Evolutionary conservation across 2,797 vertebrate genomes (phyloP).

Genomic region (Ataeniobius toweri): DNA sequence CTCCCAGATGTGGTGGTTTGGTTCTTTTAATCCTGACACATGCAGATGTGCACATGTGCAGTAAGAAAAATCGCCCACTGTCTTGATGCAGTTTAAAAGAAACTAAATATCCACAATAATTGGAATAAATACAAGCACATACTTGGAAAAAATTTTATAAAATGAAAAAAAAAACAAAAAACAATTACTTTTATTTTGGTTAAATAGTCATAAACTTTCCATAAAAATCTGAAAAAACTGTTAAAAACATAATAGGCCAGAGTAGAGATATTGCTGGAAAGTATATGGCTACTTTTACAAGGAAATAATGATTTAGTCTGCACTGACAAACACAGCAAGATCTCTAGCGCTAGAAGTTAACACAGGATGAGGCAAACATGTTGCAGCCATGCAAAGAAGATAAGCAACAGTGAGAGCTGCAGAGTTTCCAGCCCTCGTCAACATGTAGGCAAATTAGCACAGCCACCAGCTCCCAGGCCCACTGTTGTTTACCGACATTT

Average conservation of each 20-base stretch:
- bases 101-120: slow-evolving; percentile 48
- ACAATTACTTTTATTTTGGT: slow-evolving; percentile 42
- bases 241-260: slow-evolving; percentile 19
- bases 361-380: slow-evolving; percentile 60
- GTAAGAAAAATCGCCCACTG: slow-evolving; percentile 61
- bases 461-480: slow-evolving; percentile 51
- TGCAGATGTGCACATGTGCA: neutral
- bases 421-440: slow-evolving; percentile 47
- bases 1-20: neutral
- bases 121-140: slow-evolving; percentile 57
- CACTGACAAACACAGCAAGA: slow-evolving; percentile 40
- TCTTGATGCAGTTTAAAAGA: slow-evolving; percentile 51
- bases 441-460: slow-evolving; percentile 29
- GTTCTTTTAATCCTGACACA: neutral
- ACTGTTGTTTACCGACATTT: slow-evolving; percentile 70
- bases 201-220: slow-evolving; percentile 73
- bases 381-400: slow-evolving; percentile 78
- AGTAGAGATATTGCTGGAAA: slow-evolving; percentile 32
- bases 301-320: slow-evolving; percentile 42
- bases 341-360: slow-evolving; percentile 50
- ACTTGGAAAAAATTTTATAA: neutral
- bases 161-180: slow-evolving; percentile 18
- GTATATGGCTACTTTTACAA: slow-evolving; percentile 72
- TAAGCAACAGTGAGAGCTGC: slow-evolving; percentile 74
- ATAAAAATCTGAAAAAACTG: slow-evolving; percentile 25